These are phyloP conservation scores for Andrena cerasifolii DNA, from an alignment of 1,140 invertebrate genomes.

Conservation along the genomic window DNA sequence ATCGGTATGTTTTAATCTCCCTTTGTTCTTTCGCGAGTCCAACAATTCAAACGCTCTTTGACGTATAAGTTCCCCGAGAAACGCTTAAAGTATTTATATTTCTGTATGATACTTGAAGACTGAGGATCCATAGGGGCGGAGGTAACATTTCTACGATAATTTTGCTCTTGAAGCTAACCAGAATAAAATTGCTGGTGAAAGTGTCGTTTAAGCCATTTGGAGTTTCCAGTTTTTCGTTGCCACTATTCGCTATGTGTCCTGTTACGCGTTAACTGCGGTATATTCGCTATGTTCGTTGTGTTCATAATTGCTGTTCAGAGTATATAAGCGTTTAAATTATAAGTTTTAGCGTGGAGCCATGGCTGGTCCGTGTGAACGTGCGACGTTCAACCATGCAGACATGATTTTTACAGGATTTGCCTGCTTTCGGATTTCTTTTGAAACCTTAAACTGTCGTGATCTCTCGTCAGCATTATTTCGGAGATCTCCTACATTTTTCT, in stretches of 20 bases:
- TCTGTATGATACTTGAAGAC: not conserved
- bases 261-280: slow-evolving; percentile 42
- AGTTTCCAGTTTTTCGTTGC: not conserved
- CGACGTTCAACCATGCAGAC: slow-evolving; percentile 13
- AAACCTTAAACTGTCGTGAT: not conserved
- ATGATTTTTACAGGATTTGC: not conserved
- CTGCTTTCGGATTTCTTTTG: not conserved
- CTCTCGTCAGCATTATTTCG: not conserved
- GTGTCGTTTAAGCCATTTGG: not conserved
- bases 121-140: not conserved
- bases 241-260: slow-evolving; percentile 18
- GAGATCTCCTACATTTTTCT: not conserved
- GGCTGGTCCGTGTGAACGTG: slow-evolving; percentile 60
- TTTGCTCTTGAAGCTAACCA: not conserved
- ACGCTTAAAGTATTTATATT: slow-evolving; percentile 9
- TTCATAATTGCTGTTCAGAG: slow-evolving; percentile 61
- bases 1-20: not conserved
- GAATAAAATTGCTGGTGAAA: too few species aligned
- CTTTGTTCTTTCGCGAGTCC: not conserved
- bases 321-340: slow-evolving; percentile 58
- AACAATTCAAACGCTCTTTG: not conserved
- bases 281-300: slow-evolving; percentile 52
- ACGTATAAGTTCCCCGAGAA: not conserved
- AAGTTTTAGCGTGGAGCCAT: slow-evolving; percentile 42
- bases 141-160: not conserved